phyloP scores from a whole-genome alignment of 2,888 invertebrate genomes.

The Scaptomyza tumidula region DNA sequence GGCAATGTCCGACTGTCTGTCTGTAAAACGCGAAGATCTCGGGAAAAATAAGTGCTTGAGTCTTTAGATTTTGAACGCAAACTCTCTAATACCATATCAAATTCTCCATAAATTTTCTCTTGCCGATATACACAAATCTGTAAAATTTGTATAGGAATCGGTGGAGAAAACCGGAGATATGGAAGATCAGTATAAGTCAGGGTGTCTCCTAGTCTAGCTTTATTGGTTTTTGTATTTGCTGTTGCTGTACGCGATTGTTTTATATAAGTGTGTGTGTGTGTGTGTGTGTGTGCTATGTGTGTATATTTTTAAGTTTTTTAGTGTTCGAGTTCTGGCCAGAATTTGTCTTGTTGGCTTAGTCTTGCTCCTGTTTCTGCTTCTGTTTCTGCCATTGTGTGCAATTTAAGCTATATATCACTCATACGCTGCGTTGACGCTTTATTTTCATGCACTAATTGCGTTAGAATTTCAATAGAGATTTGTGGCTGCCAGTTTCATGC shows the following conservation, averaged over 20 bases:
- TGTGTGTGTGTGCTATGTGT: constrained; percentile 20
- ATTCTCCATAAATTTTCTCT: too few relatives aligned
- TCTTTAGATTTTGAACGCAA: too few relatives aligned
- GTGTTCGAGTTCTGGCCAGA: constrained; percentile 21
- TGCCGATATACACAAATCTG: too few relatives aligned
- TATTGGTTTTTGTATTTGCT: constrained; percentile 15
- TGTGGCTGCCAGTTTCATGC: background rate
- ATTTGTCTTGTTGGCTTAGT: constrained; percentile 33
- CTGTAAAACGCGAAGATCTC: too few relatives aligned
- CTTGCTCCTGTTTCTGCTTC: constrained; percentile 8
- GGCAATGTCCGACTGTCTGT: too few relatives aligned
- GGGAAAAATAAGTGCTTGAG: too few relatives aligned
- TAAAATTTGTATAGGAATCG: too few relatives aligned
- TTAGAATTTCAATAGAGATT: constrained; percentile 72
- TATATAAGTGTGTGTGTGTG: constrained; percentile 4
- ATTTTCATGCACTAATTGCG: constrained; percentile 79
- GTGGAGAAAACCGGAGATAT: too few relatives aligned
- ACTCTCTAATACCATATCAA: too few relatives aligned
- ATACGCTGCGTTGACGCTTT: constrained; percentile 75
- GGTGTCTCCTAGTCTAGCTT: background rate
- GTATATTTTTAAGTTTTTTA: constrained; percentile 36
- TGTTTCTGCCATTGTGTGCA: constrained; percentile 54
- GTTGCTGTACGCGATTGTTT: constrained; percentile 13
- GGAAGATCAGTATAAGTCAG: too few relatives aligned
- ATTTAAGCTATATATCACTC: constrained; percentile 77